Percentiles rank a stretch among this genome's conserved stretches.
These are phyloP conservation scores for Ploceus nigricollis DNA, from an alignment of 2,113 vertebrate species.

Conservation along the genomic window DNA sequence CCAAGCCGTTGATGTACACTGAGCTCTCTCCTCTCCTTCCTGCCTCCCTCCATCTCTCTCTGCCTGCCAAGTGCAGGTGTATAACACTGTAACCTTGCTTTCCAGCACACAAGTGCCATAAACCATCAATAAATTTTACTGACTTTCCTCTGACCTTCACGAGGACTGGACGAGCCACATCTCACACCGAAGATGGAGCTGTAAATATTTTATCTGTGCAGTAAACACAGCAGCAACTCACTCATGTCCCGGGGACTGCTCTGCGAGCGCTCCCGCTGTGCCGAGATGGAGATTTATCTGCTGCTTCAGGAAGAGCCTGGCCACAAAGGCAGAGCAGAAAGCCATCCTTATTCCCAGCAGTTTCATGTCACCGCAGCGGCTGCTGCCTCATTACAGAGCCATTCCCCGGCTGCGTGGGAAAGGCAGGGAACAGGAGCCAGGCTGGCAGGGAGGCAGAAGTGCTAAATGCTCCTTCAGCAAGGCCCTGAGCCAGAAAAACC, in stretches of 20 bases:
- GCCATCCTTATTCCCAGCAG: not conserved
- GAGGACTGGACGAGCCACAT: constrained; percentile 52
- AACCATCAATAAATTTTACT: constrained; percentile 66
- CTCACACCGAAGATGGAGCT: constrained; percentile 58
- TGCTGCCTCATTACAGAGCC: constrained; percentile 25
- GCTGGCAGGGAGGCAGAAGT: not conserved
- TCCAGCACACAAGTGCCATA: not conserved
- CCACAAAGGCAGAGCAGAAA: constrained; percentile 27
- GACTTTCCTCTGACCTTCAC: constrained; percentile 68
- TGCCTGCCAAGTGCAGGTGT: not conserved
- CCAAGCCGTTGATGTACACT: not conserved
- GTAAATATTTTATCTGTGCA: constrained; percentile 74
- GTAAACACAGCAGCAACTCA: constrained; percentile 64
- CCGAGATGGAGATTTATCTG: constrained; percentile 54
- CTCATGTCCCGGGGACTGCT: not conserved
- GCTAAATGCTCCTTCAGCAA: not conserved
- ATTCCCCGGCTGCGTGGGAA: not conserved
- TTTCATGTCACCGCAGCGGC: not conserved
- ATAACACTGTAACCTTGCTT: constrained; percentile 4
- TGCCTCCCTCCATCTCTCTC: not conserved
- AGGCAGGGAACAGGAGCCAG: not conserved
- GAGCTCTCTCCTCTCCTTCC: not conserved
- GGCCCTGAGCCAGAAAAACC: not conserved
- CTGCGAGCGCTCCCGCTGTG: not conserved
- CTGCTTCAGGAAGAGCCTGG: constrained; percentile 10